A percentile compares a stretch with the other conserved stretches of the same genome.
These are phyloP conservation scores for Heloderma charlesbogerti DNA, from an alignment of 2,113 vertebrate species.

Conservation along the genomic window DNA sequence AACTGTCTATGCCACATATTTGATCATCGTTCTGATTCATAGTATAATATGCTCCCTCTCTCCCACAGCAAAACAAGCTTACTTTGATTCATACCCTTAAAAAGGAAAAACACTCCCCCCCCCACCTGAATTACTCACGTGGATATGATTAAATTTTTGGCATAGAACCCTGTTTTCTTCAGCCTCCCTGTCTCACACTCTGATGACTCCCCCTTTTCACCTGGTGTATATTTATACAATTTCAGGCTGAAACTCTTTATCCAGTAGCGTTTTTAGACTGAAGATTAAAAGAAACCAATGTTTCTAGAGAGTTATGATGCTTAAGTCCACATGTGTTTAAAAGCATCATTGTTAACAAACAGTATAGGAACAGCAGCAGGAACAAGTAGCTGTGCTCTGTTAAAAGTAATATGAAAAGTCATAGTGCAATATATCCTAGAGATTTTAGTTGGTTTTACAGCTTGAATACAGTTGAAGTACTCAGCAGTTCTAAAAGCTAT, in stretches of 20 bases:
- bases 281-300: constrained; percentile 66
- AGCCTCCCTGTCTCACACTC: constrained; percentile 74
- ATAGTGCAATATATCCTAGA: constrained; percentile 1
- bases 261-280: constrained; percentile 73
- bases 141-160: constrained; percentile 83
- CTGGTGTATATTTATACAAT: constrained; percentile 73
- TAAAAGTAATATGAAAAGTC: constrained; percentile 54
- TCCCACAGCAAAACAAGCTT: constrained; percentile 85
- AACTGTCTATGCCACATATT: constrained; percentile 79
- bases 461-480: constrained; percentile 27
- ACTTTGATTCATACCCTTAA: constrained; percentile 84
- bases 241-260: constrained; percentile 69
- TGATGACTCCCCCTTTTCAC: constrained; percentile 75
- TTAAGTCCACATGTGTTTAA: constrained; percentile 42
- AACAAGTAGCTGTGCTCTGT: constrained; percentile 24
- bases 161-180: constrained; percentile 71
- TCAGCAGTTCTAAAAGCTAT: constrained; percentile 30
- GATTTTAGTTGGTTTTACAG: background rate
- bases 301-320: constrained; percentile 58
- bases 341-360: constrained; percentile 44
- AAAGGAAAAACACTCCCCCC: constrained; percentile 54
- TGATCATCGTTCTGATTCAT: constrained; percentile 89
- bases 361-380: constrained; percentile 45
- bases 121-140: constrained; percentile 79
- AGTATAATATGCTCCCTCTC: constrained; percentile 81